Conservation (phyloP, 1,140 invertebrate genomes). For the Leptopilina boulardi region DNA sequence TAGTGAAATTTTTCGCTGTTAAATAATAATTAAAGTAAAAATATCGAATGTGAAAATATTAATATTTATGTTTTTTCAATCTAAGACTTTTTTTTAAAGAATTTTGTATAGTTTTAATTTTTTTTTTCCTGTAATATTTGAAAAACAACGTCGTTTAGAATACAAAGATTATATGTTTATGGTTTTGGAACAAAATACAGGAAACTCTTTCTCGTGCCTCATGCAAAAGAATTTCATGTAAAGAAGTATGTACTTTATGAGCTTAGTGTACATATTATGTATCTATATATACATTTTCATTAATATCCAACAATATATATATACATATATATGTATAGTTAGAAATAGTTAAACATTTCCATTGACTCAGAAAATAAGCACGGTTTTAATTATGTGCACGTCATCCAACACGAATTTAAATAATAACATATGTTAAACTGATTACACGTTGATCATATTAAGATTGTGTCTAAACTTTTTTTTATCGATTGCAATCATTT, state of each 20-base stretch:
- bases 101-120: too few relatives aligned
- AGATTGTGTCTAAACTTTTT: background rate
- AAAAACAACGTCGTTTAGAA: slow-evolving; percentile 50
- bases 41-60: too few relatives aligned
- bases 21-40: too few relatives aligned
- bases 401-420: background rate
- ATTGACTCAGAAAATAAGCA: background rate
- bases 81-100: too few relatives aligned
- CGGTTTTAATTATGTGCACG: background rate
- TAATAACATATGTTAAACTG: slow-evolving; percentile 13
- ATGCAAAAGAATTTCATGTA: slow-evolving; percentile 48
- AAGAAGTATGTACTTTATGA: slow-evolving; percentile 17
- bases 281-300: background rate
- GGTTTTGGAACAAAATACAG: slow-evolving; percentile 56
- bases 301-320: background rate
- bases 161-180: slow-evolving; percentile 37
- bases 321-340: too few relatives aligned
- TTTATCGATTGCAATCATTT: background rate
- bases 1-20: too few relatives aligned
- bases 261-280: too few relatives aligned
- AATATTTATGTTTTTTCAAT: too few relatives aligned
- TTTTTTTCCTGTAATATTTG: too few relatives aligned
- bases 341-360: background rate
- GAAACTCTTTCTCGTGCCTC: slow-evolving; percentile 55
- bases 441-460: background rate